A percentile compares a stretch with the other conserved stretches of the same genome.
phyloP scores from a whole-genome alignment of 2,797 vertebrate species.

The Molothrus ater region DNA sequence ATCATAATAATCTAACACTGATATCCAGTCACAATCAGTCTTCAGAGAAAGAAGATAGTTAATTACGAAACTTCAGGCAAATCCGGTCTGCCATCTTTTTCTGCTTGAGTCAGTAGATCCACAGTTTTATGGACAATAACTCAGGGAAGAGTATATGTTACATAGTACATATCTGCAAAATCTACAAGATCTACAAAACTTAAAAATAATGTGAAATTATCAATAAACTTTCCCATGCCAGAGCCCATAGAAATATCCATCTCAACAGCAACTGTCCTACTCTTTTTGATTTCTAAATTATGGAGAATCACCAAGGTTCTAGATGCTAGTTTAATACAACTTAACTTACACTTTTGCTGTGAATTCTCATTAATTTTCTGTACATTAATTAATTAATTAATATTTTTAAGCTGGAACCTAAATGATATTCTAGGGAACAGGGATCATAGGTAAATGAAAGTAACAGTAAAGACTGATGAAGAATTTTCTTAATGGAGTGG shows the following conservation, averaged over 20 bases:
- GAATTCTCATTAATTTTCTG: not conserved
- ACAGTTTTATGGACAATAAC: not conserved
- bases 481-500: not conserved
- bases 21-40: not conserved
- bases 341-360: not conserved
- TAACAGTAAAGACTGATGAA: not conserved
- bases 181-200: not conserved
- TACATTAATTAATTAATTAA: not conserved
- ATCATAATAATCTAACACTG: not conserved
- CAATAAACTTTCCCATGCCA: not conserved
- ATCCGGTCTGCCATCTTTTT: not conserved
- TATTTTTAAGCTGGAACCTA: not conserved
- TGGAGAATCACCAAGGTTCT: not conserved
- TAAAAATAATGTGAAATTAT: not conserved
- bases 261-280: not conserved
- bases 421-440: not conserved
- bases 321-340: not conserved
- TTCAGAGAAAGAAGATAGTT: not conserved
- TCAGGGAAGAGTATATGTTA: not conserved
- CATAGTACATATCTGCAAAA: not conserved
- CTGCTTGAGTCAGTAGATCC: not conserved
- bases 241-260: not conserved
- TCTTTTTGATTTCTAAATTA: not conserved
- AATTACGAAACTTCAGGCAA: not conserved
- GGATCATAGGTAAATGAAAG: not conserved